Evolutionary conservation across 2,888 invertebrate genomes (phyloP).

Genomic region (Drosophila ustulata): DNA sequence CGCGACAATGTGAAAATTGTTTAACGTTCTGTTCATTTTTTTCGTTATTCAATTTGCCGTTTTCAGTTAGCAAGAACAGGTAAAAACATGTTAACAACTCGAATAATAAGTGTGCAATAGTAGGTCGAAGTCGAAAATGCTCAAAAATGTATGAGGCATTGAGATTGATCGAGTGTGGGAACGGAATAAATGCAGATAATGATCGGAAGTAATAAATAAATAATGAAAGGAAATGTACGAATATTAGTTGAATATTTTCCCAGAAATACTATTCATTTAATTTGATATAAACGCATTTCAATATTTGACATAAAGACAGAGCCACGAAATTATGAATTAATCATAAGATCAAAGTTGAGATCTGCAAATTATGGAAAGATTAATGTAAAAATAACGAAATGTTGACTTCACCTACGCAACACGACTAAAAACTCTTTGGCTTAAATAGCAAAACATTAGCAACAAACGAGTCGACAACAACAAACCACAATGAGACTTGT

Average conservation of each 20-base stretch:
- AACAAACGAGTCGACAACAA: constrained; percentile 22
- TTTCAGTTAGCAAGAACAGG: constrained; percentile 38
- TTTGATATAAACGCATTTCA: too few species aligned
- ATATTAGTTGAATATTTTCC: background rate
- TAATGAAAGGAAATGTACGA: background rate
- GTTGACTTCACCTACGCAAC: constrained; percentile 49
- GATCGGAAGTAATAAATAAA: background rate
- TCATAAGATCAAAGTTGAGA: background rate
- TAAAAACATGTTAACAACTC: constrained; percentile 32
- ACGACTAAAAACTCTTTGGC: constrained; percentile 13
- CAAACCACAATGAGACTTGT: constrained; percentile 7
- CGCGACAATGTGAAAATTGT: constrained; percentile 76
- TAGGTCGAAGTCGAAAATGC: constrained; percentile 30
- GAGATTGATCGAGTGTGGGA: constrained; percentile 45
- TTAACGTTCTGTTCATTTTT: constrained; percentile 20
- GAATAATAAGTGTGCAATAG: constrained; percentile 27
- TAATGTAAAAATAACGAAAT: constrained; percentile 35
- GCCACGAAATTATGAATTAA: background rate
- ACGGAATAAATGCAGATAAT: constrained; percentile 9
- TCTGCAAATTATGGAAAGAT: constrained; percentile 1
- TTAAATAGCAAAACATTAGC: constrained; percentile 31
- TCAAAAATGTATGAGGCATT: constrained; percentile 5
- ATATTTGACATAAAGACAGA: background rate
- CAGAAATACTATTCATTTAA: too few species aligned
- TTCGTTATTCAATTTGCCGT: constrained; percentile 47